Evolutionary conservation across 2,797 vertebrate species (phyloP), one percentile per base, ranked within the genome.

Genomic region (Percopsis omiscomaycus): DNA sequence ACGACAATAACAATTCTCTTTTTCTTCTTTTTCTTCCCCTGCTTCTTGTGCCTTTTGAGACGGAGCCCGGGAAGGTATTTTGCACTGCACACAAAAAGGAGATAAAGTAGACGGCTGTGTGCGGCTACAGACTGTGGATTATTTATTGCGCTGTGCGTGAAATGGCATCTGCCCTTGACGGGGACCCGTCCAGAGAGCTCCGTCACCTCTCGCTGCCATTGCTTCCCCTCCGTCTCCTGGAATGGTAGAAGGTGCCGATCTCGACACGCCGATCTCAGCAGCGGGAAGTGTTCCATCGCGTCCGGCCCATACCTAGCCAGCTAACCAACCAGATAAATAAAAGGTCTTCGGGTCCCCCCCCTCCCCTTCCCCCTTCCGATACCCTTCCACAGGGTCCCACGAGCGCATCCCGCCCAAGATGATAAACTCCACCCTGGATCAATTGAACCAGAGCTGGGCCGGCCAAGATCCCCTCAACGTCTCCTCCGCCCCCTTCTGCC

Each of bases 391-490:
- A 75, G 55, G 68, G 74, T 53, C 66, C 86, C 74, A 84, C 85
- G 80, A 72, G 78, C 84, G 84, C 80, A 4, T 81, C 80, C 89
- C 85, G 46, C 88, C 92, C 87, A 93, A 93, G 91, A 97, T 93
- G 92, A 98, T 97, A 96, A 98, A 98, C 93, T 93, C 92, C 91
- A 94, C 95, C 84, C 88, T 92, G 89, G 94, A 95, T 77, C 88
- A 69, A 59, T 70, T 93, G 84, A 95, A 95, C 90, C 89, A 93
- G 80, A 96, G 89, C 89, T 91, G 66, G 15, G 66, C 77, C 63
- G 71, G 83, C 70, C 74, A 54, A 0, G 51, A 55, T 16, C 11
- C 10, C 15, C 68, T 77, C 15, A 84, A 84, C 70, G 8, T 8
- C 13, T 11, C 50, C 52, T 84, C 91, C 73, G 84, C 79, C 81